phyloP scores from a whole-genome alignment of 2,113 vertebrate genomes.

The Elaphurus davidianus region DNA sequence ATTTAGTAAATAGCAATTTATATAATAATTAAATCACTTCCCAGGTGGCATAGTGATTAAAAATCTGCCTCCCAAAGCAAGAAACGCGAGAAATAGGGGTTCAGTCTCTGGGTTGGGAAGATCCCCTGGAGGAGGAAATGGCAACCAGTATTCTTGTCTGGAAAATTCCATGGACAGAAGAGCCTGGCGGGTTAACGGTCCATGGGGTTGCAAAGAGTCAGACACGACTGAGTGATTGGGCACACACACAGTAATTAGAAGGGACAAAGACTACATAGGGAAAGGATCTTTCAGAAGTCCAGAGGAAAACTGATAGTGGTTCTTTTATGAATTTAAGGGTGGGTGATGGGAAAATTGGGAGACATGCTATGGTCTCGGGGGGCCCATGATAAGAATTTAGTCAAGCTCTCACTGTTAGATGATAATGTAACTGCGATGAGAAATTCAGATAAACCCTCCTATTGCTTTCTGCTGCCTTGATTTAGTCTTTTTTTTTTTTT shows the following conservation, averaged over 20 bases:
- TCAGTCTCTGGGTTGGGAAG: not conserved
- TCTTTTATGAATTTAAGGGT: not conserved
- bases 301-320: not conserved
- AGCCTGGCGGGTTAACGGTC: no score
- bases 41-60: not conserved
- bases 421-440: not conserved
- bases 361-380: not conserved
- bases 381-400: not conserved
- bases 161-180: no score
- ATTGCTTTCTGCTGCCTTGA: not conserved
- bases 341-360: not conserved
- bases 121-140: not conserved
- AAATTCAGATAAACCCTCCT: not conserved
- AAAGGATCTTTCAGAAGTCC: not conserved
- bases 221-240: no score
- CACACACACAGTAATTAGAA: not conserved
- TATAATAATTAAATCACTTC: not conserved
- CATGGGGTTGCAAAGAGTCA: no score
- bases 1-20: not conserved
- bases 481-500: not conserved
- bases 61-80: not conserved
- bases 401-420: not conserved
- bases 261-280: not conserved
- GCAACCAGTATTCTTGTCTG: not conserved
- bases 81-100: accelerated